Conservation (phyloP, 2,113 vertebrate genomes). For the Myotis brandtii region DNA sequence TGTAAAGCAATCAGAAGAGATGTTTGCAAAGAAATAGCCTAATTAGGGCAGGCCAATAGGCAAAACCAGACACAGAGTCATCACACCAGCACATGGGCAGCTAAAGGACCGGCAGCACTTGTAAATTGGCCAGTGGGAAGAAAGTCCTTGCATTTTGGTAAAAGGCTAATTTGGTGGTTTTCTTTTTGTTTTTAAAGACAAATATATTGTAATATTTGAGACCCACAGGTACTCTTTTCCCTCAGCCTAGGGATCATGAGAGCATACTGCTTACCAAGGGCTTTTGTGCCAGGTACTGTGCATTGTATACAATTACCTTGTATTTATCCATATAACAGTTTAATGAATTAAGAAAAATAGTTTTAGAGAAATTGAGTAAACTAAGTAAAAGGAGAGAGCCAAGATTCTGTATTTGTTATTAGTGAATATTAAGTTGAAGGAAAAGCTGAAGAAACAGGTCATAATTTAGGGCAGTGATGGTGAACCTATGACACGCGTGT, state of each 20-base stretch:
- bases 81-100: accelerated
- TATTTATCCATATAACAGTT: background rate
- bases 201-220: background rate
- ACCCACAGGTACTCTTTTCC: accelerated
- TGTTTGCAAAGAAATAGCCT: background rate
- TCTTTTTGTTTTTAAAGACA: background rate
- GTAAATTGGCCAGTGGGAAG: background rate
- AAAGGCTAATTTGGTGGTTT: background rate
- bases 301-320: background rate
- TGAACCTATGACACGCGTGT: no score
- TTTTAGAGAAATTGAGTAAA: background rate
- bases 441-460: background rate
- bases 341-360: background rate
- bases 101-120: background rate
- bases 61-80: background rate
- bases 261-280: background rate
- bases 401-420: background rate
- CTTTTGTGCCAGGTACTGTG: background rate
- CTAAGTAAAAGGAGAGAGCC: background rate
- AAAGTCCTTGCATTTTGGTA: background rate
- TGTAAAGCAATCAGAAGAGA: background rate
- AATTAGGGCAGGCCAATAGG: background rate
- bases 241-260: background rate
- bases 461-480: background rate
- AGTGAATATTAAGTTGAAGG: background rate